phyloP scores from a whole-genome alignment of 2,888 invertebrate species.

The Dicranocentrus wangi region DNA sequence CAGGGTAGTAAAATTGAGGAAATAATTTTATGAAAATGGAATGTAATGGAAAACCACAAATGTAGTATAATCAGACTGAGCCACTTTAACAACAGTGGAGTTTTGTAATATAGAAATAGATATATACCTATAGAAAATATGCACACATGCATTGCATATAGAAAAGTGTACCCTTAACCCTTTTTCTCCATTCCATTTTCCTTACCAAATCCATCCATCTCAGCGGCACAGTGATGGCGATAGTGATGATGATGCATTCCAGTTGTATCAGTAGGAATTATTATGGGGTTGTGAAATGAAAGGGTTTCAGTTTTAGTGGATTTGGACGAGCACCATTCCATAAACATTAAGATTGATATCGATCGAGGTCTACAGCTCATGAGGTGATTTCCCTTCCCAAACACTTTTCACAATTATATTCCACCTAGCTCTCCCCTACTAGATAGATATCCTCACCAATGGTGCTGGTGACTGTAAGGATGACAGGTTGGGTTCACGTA shows the following conservation, averaged over 20 bases:
- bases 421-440: not conserved
- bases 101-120: not conserved
- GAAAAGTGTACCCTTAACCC: conserved; percentile 36
- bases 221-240: conserved; percentile 14
- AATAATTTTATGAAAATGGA: conserved; percentile 21
- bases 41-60: conserved; percentile 34
- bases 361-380: conserved; percentile 37
- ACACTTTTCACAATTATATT: conserved; percentile 3
- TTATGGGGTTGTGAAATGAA: conserved; percentile 26
- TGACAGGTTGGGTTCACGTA: too few relatives aligned
- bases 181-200: conserved; percentile 16
- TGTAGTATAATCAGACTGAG: not conserved
- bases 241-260: conserved; percentile 49
- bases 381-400: conserved; percentile 16
- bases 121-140: not conserved
- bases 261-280: conserved; percentile 49
- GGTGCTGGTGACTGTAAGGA: too few relatives aligned
- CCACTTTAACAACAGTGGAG: not conserved
- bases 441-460: too few relatives aligned
- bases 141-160: conserved; percentile 1
- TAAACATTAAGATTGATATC: conserved; percentile 62
- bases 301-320: conserved; percentile 41
- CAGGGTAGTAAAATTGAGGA: conserved; percentile 42
- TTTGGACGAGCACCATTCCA: conserved; percentile 36
- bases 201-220: conserved; percentile 36